These are phyloP conservation scores for Drosophila bifasciata DNA, from an alignment of 1,140 invertebrate genomes.

Conservation along the genomic window DNA sequence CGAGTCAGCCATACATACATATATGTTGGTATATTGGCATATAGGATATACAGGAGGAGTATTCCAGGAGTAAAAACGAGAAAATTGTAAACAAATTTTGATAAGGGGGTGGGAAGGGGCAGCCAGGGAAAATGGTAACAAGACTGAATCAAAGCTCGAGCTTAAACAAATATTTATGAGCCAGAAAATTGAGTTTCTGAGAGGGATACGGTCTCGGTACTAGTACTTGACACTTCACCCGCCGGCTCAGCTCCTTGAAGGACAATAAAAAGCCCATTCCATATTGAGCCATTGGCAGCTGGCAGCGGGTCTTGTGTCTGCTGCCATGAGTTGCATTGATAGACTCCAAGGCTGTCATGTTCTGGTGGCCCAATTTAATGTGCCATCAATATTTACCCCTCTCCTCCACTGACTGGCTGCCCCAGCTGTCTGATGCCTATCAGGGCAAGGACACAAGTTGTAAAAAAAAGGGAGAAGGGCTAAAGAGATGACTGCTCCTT, in stretches of 20 bases:
- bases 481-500: constrained; percentile 38
- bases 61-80: constrained; percentile 2
- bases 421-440: constrained; percentile 67
- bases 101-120: constrained; percentile 23
- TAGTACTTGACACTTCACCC: constrained; percentile 67
- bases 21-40: no score
- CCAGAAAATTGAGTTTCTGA: constrained; percentile 71
- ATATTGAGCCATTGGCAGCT: constrained; percentile 72
- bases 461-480: constrained; percentile 30
- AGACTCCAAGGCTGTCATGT: constrained; percentile 57
- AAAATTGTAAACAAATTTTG: constrained; percentile 43
- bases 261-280: constrained; percentile 76
- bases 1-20: neutral
- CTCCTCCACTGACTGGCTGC: constrained; percentile 16
- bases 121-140: no score
- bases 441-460: constrained; percentile 46
- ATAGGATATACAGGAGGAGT: constrained; percentile 20
- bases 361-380: constrained; percentile 70
- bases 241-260: constrained; percentile 41
- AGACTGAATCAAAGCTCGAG: constrained; percentile 71
- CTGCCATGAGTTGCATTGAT: constrained; percentile 59
- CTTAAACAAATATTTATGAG: constrained; percentile 79
- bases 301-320: constrained; percentile 3
- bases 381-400: constrained; percentile 72
- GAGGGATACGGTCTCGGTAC: no score